Percentiles rank a stretch among this genome's conserved stretches.
Conservation (phyloP, 2,113 vertebrate genomes). For the Periophthalmus modestus region DNA sequence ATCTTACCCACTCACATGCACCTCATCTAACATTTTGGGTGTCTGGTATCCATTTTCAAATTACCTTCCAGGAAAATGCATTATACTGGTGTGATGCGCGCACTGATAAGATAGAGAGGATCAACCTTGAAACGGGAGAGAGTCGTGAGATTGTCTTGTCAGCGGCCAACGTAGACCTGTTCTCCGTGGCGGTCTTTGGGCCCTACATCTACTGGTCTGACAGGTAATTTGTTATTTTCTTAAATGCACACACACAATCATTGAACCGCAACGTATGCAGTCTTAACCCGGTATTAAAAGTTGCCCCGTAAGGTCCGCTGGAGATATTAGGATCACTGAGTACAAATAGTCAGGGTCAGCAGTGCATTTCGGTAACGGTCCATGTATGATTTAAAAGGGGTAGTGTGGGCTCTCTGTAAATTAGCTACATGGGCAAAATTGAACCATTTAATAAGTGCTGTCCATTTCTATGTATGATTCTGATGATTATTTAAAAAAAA, state of each 20-base stretch:
- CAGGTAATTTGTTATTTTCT: constrained; percentile 98
- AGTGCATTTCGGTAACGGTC: constrained; percentile 62
- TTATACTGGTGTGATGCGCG: constrained; percentile 99
- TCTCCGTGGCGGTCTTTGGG: constrained; percentile 96
- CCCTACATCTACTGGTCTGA: constrained; percentile 99
- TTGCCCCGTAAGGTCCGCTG: constrained; percentile 67
- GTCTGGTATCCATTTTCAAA: constrained; percentile 79
- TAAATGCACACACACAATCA: constrained; percentile 73
- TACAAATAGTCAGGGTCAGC: constrained; percentile 54
- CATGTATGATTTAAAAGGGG: constrained; percentile 51
- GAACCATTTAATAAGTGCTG: neutral
- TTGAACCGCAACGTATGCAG: constrained; percentile 73
- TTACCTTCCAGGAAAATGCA: constrained; percentile 94
- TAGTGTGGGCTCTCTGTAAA: constrained; percentile 50
- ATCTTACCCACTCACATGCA: constrained; percentile 4
- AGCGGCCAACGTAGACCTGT: constrained; percentile 96
- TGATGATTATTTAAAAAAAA: neutral
- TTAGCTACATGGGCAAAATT: constrained; percentile 38
- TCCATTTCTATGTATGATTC: neutral
- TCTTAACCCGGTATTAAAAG: constrained; percentile 79
- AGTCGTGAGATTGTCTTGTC: constrained; percentile 95
- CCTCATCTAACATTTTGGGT: constrained; percentile 46
- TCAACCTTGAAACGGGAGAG: constrained; percentile 97
- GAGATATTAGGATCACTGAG: constrained; percentile 52
- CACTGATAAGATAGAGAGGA: constrained; percentile 99